Conservation (phyloP, 1,140 invertebrate genomes). For the Macrotrachela quadricornifera region DNA sequence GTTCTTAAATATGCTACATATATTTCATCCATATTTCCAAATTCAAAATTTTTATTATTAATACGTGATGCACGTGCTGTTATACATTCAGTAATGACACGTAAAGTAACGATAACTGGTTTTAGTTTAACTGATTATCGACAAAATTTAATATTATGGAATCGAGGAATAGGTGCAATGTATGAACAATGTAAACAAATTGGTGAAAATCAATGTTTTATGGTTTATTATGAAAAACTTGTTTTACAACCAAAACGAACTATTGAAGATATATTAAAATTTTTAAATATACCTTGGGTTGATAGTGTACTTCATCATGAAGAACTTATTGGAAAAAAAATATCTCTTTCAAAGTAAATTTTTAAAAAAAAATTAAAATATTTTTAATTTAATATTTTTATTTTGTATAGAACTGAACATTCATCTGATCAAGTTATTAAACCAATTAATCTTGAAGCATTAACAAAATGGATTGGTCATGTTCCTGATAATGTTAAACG, state of each 20-base stretch:
- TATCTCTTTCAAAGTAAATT: constrained; percentile 59
- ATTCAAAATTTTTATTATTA: constrained; percentile 88
- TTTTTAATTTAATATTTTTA: neutral
- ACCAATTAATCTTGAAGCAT: constrained; percentile 80
- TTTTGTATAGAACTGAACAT: constrained; percentile 63
- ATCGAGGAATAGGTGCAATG: constrained; percentile 76
- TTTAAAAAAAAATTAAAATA: neutral
- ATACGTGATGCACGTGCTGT: constrained; percentile 85
- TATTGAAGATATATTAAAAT: constrained; percentile 68
- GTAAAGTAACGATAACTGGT: constrained; percentile 88
- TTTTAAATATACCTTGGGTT: constrained; percentile 80
- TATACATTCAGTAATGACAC: constrained; percentile 87
- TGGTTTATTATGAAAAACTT: constrained; percentile 83
- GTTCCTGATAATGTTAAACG: constrained; percentile 68
- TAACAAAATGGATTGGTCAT: constrained; percentile 82
- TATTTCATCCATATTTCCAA: constrained; percentile 39
- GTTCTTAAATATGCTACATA: constrained; percentile 79
- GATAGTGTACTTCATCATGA: constrained; percentile 89
- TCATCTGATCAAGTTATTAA: constrained; percentile 97
- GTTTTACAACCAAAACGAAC: constrained; percentile 71
- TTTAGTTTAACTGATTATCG: constrained; percentile 79
- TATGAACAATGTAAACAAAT: constrained; percentile 69
- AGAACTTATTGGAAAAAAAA: constrained; percentile 82
- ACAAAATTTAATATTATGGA: constrained; percentile 85
- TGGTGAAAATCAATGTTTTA: constrained; percentile 58